These are phyloP conservation scores for Pseudochirops cupreus DNA, from an alignment of 2,797 vertebrate species.

Conservation along the genomic window DNA sequence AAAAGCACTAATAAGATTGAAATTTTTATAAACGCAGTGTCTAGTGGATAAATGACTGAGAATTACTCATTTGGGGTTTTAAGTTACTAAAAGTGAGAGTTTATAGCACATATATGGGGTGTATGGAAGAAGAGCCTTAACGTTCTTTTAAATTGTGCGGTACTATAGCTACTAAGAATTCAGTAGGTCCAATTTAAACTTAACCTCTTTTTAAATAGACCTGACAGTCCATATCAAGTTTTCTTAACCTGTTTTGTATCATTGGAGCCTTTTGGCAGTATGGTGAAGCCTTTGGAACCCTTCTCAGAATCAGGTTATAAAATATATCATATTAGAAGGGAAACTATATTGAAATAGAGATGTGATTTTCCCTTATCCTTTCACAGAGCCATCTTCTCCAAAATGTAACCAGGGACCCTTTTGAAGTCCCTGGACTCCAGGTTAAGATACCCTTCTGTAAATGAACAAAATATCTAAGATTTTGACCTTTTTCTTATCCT, in stretches of 20 bases:
- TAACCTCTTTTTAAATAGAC: neutral
- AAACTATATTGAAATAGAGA: too few species aligned
- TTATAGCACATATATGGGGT: neutral
- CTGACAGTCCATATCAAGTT: too few species aligned
- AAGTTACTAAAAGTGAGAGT: neutral
- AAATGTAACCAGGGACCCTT: conserved; percentile 10
- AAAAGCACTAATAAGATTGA: neutral
- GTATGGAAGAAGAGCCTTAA: neutral
- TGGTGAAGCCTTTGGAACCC: conserved; percentile 32
- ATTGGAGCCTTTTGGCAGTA: conserved; percentile 27
- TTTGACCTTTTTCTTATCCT: neutral
- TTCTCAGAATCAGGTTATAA: conserved; percentile 27
- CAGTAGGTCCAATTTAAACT: conserved; percentile 40
- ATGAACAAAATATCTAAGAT: conserved; percentile 19
- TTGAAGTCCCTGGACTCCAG: conserved; percentile 27
- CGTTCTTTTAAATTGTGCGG: neutral
- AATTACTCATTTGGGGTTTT: neutral
- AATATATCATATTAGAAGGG: too few species aligned
- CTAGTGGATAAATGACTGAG: neutral
- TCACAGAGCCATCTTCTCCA: conserved; percentile 38
- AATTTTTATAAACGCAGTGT: neutral
- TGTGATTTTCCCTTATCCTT: neutral
- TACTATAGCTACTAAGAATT: neutral
- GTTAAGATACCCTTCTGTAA: conserved; percentile 41
- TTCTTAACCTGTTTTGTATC: too few species aligned